Percentiles rank a stretch among this genome's conserved stretches.
Conservation (phyloP, 2,888 invertebrate species). For the Papilio elwesi region DNA sequence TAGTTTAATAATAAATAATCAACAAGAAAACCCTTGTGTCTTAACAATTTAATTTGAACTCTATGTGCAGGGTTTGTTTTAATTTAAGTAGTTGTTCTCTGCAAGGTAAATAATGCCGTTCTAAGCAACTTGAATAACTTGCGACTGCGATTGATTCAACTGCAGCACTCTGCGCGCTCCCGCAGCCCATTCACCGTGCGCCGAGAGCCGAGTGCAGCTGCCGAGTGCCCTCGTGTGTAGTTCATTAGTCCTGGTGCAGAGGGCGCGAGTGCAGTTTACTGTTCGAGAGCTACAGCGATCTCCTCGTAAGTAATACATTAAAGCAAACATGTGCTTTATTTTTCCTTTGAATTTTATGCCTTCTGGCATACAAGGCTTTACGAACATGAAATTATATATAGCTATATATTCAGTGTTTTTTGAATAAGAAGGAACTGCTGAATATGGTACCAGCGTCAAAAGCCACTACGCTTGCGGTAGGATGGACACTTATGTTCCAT, state of each 20-base stretch:
- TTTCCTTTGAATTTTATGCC: neutral
- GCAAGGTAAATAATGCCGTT: constrained; percentile 5
- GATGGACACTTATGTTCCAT: too few species aligned
- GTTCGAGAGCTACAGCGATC: neutral
- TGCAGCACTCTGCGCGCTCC: neutral
- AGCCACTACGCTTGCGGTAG: too few species aligned
- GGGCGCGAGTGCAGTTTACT: neutral
- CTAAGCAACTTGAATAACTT: constrained; percentile 11
- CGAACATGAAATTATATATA: neutral
- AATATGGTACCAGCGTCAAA: too few species aligned
- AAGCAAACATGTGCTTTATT: neutral
- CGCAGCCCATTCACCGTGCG: neutral
- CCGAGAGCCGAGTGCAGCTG: neutral
- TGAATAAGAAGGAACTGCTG: too few species aligned
- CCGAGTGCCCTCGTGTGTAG: neutral
- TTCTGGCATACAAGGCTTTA: too few species aligned
- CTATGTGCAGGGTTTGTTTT: too few species aligned
- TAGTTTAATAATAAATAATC: too few species aligned
- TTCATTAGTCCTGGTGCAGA: neutral
- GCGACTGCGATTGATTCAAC: constrained; percentile 8
- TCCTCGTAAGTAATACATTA: constrained; percentile 1
- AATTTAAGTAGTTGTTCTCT: neutral
- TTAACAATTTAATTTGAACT: too few species aligned
- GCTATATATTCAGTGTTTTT: too few species aligned
- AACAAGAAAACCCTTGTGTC: too few species aligned